Conservation (phyloP, 30 jellyfish, hydroid and myxozoan genomes). For the Aurelia aurita complex sp. Pacific region DNA sequence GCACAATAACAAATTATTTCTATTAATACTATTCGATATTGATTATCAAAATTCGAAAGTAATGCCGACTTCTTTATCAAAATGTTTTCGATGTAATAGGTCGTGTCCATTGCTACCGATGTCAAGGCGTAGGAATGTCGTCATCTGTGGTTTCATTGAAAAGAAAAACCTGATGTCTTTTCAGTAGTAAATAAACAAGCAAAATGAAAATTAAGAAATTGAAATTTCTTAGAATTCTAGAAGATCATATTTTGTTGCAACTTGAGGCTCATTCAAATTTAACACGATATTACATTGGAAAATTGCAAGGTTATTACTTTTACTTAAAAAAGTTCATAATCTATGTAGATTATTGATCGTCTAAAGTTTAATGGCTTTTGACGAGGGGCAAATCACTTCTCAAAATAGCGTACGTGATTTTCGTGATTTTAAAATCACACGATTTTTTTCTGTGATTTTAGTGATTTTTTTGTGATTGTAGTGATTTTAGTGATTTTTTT, state of each 20-base stretch:
- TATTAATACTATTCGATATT: background rate
- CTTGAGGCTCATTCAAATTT: background rate
- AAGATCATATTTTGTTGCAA: background rate
- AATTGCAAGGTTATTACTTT: too few species aligned
- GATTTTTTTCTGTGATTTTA: too few species aligned
- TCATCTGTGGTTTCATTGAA: background rate
- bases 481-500: too few species aligned
- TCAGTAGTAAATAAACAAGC: too few species aligned
- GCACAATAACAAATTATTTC: background rate
- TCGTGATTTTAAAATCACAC: too few species aligned
- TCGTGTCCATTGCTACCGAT: conserved; percentile 12
- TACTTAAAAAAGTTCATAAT: too few species aligned
- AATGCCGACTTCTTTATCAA: background rate
- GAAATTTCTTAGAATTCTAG: background rate
- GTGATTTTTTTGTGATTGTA: too few species aligned
- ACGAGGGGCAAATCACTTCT: too few species aligned
- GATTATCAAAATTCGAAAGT: background rate
- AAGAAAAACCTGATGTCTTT: too few species aligned
- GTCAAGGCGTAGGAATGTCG: background rate
- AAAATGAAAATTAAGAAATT: background rate
- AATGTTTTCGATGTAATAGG: background rate
- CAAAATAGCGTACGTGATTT: too few species aligned
- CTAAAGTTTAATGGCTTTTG: background rate
- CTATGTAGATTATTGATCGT: too few species aligned
- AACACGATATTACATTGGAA: background rate